These are phyloP conservation scores for Oscheius sp. DNA, from an alignment of 2,888 invertebrate species.

Conservation along the genomic window DNA sequence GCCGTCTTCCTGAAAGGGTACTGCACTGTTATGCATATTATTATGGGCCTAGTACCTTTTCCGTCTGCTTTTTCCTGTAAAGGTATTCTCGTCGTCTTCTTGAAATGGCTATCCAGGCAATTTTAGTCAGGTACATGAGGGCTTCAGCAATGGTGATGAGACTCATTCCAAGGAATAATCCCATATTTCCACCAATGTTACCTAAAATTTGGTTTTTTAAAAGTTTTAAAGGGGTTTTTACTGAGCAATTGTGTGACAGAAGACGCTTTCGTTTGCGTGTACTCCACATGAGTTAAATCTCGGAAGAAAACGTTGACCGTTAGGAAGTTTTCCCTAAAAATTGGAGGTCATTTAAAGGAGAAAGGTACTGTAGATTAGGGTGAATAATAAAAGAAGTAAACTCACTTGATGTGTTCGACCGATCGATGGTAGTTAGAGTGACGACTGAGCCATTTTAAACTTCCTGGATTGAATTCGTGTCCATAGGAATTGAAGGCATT, in stretches of 20 bases:
- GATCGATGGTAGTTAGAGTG: conserved; percentile 45
- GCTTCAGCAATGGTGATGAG: conserved; percentile 69
- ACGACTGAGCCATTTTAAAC: conserved; percentile 56
- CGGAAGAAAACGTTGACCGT: conserved; percentile 67
- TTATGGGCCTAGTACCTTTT: conserved; percentile 27
- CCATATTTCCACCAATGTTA: conserved; percentile 73
- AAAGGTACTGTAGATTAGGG: too few species aligned
- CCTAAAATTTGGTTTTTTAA: too few species aligned
- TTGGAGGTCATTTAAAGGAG: too few species aligned
- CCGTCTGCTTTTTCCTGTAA: conserved; percentile 55
- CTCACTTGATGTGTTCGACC: conserved; percentile 49
- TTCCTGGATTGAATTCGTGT: conserved; percentile 61
- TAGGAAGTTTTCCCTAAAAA: conserved; percentile 60
- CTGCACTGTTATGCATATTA: not conserved
- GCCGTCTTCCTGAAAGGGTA: conserved; percentile 19
- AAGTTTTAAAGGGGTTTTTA: too few species aligned
- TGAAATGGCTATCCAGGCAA: conserved; percentile 67
- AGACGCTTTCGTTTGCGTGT: conserved; percentile 62
- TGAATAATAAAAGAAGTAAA: not conserved
- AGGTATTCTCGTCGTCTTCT: conserved; percentile 58
- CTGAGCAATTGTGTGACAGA: conserved; percentile 59
- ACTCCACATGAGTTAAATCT: conserved; percentile 68
- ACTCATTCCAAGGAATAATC: conserved; percentile 72
- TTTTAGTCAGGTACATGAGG: conserved; percentile 64
- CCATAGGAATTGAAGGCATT: conserved; percentile 70